phyloP scores from a whole-genome alignment of 2,797 vertebrate species.

The Sebastiscus tertius region DNA sequence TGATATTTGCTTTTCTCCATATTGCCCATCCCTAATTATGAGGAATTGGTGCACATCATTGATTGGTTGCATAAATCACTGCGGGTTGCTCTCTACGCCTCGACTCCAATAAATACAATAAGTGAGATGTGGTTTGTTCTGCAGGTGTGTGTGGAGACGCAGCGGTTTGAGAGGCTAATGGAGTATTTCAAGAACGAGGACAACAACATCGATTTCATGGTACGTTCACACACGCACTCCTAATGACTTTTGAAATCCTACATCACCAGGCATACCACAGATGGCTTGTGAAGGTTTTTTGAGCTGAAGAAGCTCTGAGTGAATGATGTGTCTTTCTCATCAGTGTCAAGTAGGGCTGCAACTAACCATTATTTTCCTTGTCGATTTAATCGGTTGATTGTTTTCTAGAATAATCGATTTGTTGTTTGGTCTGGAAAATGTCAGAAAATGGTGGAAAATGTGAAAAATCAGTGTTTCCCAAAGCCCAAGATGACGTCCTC shows the following conservation, averaged over 20 bases:
- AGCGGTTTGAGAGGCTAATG: slow-evolving; percentile 97
- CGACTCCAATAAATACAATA: background rate
- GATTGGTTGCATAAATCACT: background rate
- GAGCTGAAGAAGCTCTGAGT: background rate
- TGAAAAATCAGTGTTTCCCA: no score
- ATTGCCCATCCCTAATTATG: background rate
- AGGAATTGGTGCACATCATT: background rate
- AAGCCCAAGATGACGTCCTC: no score
- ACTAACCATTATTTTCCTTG: no score
- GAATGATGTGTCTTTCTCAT: slow-evolving; percentile 1
- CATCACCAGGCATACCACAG: slow-evolving; percentile 1
- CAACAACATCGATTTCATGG: slow-evolving; percentile 99
- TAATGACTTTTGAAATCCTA: slow-evolving; percentile 44
- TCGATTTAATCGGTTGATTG: no score
- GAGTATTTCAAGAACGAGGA: slow-evolving; percentile 97
- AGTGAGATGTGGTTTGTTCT: slow-evolving; percentile 31
- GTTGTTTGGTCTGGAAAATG: no score
- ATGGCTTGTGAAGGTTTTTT: background rate
- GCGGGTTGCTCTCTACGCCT: background rate
- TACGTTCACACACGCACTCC: slow-evolving; percentile 47
- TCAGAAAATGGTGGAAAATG: no score
- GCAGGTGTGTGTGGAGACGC: slow-evolving; percentile 93
- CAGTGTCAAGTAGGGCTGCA: background rate
- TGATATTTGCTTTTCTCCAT: no score
- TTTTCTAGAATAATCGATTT: accelerated